Evolutionary conservation across 2,797 vertebrate species (phyloP).

Genomic region (Argyrosomus regius): DNA sequence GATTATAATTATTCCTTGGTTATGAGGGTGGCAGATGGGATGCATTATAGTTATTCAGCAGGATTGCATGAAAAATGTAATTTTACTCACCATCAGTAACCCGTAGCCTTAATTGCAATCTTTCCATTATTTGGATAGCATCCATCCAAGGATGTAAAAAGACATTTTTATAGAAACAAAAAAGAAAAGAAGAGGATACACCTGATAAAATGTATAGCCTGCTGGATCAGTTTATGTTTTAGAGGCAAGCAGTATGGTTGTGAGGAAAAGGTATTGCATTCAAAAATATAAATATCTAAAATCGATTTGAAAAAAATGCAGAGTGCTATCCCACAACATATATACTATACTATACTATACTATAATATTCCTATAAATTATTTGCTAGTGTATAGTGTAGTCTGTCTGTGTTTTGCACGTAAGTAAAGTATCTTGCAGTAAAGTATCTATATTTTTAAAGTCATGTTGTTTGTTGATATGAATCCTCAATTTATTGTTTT

Average conservation of each 20-base stretch:
- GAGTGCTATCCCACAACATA: not conserved
- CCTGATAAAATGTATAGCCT: not conserved
- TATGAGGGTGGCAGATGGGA: constrained; percentile 45
- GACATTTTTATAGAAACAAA: constrained; percentile 12
- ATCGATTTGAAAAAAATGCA: not conserved
- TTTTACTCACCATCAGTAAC: constrained; percentile 65
- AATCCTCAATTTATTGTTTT: not conserved
- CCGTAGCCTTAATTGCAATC: constrained; percentile 41
- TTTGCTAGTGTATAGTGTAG: no score
- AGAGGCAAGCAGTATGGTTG: constrained; percentile 1
- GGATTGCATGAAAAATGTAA: constrained; percentile 48
- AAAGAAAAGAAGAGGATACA: constrained; percentile 17
- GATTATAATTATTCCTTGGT: constrained; percentile 68
- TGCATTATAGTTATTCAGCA: constrained; percentile 37
- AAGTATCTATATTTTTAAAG: not conserved
- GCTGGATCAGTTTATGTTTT: constrained; percentile 4
- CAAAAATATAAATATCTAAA: not conserved
- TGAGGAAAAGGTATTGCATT: not conserved
- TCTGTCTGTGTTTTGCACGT: no score
- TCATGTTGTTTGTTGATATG: not conserved
- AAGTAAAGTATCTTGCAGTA: no score
- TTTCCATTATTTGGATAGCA: constrained; percentile 40
- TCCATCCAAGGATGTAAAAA: constrained; percentile 26
- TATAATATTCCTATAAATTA: no score
- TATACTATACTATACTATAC: no score